A percentile compares a stretch with the other conserved stretches of the same genome.
These are phyloP conservation scores for Microcebus jonahi DNA, from an alignment of 2,113 vertebrate genomes.

Conservation along the genomic window DNA sequence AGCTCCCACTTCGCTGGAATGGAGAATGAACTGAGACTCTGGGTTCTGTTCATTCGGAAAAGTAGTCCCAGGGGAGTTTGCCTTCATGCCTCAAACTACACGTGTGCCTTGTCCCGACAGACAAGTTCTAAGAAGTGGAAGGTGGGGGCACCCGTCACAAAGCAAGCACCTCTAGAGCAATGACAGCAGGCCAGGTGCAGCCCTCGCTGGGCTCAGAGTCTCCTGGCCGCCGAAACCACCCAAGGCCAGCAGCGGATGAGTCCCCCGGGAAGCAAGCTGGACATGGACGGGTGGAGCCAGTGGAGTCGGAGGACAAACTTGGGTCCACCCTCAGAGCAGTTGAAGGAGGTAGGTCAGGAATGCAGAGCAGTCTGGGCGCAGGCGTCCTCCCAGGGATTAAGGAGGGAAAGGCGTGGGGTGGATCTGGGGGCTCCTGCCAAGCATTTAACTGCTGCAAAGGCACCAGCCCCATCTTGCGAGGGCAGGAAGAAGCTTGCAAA, in stretches of 20 bases:
- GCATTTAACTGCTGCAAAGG: neutral
- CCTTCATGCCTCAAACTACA: neutral
- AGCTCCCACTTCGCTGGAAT: neutral
- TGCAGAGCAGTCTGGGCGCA: neutral
- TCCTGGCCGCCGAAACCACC: neutral
- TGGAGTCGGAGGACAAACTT: rapidly evolving
- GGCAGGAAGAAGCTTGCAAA: neutral
- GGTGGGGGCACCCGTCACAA: rapidly evolving
- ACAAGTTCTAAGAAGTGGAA: neutral
- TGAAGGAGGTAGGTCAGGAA: neutral
- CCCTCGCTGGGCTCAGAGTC: neutral
- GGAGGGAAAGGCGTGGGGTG: neutral
- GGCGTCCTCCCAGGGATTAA: neutral
- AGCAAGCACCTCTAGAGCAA: neutral
- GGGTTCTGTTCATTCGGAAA: neutral
- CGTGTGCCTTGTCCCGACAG: neutral
- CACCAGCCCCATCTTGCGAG: neutral
- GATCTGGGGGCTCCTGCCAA: neutral
- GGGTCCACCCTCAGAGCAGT: neutral
- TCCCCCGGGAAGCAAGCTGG: neutral
- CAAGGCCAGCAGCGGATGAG: neutral
- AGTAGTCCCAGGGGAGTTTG: too few species aligned
- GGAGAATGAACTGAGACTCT: neutral
- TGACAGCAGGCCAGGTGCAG: neutral
- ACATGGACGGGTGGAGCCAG: neutral